A percentile compares a stretch with the other conserved stretches of the same genome.
Evolutionary conservation across 2,888 invertebrate genomes (phyloP).

Genomic region (Carabus problematicus): DNA sequence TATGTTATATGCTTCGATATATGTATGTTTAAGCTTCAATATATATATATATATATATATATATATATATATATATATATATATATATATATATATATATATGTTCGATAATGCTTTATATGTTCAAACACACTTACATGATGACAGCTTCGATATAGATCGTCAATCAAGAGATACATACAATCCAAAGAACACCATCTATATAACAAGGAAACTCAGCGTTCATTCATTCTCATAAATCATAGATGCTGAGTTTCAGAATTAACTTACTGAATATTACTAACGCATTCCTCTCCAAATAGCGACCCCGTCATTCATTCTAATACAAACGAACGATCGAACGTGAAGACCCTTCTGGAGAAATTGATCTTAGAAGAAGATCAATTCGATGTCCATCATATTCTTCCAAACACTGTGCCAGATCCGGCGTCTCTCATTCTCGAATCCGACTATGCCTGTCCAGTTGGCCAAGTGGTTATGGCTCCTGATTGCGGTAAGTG

Average conservation of each 20-base stretch:
- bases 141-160: too few relatives aligned
- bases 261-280: too few relatives aligned
- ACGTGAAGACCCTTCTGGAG: slow-evolving; percentile 83
- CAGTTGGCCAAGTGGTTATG: slow-evolving; percentile 91
- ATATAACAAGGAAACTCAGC: too few relatives aligned
- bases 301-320: slow-evolving; percentile 90
- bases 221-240: too few relatives aligned
- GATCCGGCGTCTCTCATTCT: slow-evolving; percentile 88
- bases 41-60: too few relatives aligned
- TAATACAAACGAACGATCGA: slow-evolving; percentile 86
- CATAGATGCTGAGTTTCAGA: too few relatives aligned
- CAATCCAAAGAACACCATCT: too few relatives aligned
- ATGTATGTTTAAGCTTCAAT: slow-evolving; percentile 6
- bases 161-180: too few relatives aligned
- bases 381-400: slow-evolving; percentile 91
- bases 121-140: not conserved
- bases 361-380: slow-evolving; percentile 91
- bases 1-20: slow-evolving; percentile 1
- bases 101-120: slow-evolving; percentile 16
- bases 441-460: slow-evolving; percentile 92
- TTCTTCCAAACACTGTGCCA: slow-evolving; percentile 92
- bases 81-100: slow-evolving; percentile 1
- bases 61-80: too few relatives aligned
- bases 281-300: slow-evolving; percentile 42
- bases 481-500: slow-evolving; percentile 88